Evolutionary conservation across 1,140 invertebrate genomes (phyloP), one percentile per base, ranked within the genome.

Genomic region (Drosophila setifemur): DNA sequence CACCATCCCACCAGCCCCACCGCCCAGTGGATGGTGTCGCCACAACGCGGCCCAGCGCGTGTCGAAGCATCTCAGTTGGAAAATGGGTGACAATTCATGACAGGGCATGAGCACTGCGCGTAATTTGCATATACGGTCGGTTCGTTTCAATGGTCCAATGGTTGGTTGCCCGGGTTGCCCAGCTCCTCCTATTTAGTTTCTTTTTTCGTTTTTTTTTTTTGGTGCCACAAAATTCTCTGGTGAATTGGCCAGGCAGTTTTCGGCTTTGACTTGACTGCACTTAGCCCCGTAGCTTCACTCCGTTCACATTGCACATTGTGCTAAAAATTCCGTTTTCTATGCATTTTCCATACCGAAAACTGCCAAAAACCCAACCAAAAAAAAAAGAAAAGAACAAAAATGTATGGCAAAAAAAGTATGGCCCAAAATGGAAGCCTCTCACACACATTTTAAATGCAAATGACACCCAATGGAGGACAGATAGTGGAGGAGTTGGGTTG

Each of bases 31-130:
- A 8, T 18, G 33, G 33, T 16, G 14, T 37, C 33, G 33, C 33
- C 33, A 37, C 33, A 37, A 37, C 33, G 33, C 33, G 33, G 33
- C 48, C 16, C 35, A 35, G 44, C 61, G 81, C 75, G 81, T 86
- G 75, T 86, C 75, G 81, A 76, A 86, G 81, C 82, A 86, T 86
- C 67, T 86, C 81, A 76, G 67, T 86, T 49, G 81, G 81, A 86
- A 86, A 86, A 86, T 86, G 81, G 81, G 71, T 86, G 81, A 86
- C 81, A 86, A 86, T 86, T 86, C 81, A 86, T 86, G 81, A 76
- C 72, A 66, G 69, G 54, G 60, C 57, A 64, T 63, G 78, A 81
- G 81, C 55, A 86, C 53, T 69, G 75, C 81, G 75, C 81, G 71
- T 75, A 81, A 86, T 86, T 86, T 86, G 81, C 81, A 86, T 86